Conservation (phyloP, 2,888 invertebrate species). For the Sthenelais limicola region DNA sequence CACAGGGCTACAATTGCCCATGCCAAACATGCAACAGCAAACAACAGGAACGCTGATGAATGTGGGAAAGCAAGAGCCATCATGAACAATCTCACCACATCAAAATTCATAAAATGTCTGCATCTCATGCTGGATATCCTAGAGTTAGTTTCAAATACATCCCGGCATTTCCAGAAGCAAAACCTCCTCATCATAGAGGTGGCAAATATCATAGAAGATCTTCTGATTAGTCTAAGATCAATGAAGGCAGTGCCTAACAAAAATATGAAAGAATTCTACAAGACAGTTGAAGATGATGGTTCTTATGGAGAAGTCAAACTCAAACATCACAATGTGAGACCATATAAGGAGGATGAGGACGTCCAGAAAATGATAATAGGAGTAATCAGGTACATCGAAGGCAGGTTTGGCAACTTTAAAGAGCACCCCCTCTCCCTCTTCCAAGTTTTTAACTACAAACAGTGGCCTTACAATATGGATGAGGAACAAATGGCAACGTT, state of each 20-base stretch:
- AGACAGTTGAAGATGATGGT: background rate
- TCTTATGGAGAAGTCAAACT: background rate
- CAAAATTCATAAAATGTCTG: background rate
- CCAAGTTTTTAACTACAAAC: background rate
- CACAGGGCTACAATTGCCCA: background rate
- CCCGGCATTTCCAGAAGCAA: background rate
- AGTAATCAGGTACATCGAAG: background rate
- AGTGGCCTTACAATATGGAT: background rate
- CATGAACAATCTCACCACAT: background rate
- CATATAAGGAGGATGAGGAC: background rate
- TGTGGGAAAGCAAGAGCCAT: background rate
- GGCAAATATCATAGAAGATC: background rate
- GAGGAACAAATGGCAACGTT: background rate
- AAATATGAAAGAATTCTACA: background rate
- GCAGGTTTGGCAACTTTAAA: background rate
- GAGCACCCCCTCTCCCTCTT: background rate
- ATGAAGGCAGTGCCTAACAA: background rate
- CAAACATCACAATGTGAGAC: background rate
- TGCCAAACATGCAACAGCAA: background rate
- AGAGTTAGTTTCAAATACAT: background rate
- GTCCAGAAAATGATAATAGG: background rate
- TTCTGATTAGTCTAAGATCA: background rate
- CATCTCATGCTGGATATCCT: slow-evolving; percentile 1
- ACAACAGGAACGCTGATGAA: background rate
- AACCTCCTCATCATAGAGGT: background rate